Conservation (phyloP, 2,113 vertebrate species). For the Petrocephalus zakoni region DNA sequence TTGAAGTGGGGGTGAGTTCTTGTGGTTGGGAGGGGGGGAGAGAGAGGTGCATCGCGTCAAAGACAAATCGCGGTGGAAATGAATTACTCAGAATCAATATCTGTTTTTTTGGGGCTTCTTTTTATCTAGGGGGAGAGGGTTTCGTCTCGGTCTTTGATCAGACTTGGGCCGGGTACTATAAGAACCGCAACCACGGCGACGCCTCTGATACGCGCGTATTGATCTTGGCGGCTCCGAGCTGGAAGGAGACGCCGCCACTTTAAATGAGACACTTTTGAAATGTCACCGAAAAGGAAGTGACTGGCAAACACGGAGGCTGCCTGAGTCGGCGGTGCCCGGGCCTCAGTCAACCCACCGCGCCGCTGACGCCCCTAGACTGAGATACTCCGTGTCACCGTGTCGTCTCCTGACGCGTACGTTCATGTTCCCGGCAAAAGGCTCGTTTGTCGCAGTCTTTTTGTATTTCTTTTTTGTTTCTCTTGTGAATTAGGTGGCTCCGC, state of each 20-base stretch:
- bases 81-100: constrained; percentile 6
- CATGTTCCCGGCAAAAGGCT: neutral
- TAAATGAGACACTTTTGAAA: neutral
- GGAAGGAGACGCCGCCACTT: neutral
- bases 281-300: neutral
- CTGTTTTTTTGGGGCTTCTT: neutral
- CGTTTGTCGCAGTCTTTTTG: neutral
- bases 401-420: neutral
- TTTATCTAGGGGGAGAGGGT: neutral
- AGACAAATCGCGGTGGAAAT: constrained; percentile 7
- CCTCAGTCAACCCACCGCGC: neutral
- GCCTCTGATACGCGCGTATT: neutral
- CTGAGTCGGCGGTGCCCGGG: no score
- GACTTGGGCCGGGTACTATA: neutral
- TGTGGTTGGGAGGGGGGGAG: neutral
- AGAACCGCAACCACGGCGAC: neutral
- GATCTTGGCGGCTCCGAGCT: neutral
- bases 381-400: neutral
- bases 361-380: neutral
- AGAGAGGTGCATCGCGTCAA: neutral
- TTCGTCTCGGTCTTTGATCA: neutral
- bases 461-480: neutral
- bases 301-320: neutral
- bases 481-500: neutral
- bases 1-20: neutral